Evolutionary conservation across 2,797 vertebrate species (phyloP).

Genomic region (Morus bassanus): DNA sequence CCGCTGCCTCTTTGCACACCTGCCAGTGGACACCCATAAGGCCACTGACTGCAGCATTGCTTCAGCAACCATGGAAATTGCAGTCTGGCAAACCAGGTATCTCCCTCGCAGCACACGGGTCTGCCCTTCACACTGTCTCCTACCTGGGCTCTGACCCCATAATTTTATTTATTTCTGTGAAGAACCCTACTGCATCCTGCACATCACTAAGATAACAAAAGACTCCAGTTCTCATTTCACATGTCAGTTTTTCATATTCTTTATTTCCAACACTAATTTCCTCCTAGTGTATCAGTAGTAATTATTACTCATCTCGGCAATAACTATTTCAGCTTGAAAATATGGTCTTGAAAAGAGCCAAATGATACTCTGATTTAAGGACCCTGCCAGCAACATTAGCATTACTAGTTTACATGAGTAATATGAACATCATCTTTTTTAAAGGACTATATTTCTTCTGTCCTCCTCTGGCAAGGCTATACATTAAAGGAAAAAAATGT

Average conservation of each 20-base stretch:
- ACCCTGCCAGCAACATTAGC: not conserved
- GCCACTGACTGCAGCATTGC: not conserved
- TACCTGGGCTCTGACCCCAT: fast-evolving
- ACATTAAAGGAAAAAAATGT: not conserved
- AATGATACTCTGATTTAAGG: slow-evolving; percentile 22
- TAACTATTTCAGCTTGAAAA: slow-evolving; percentile 16
- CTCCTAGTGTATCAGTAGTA: not conserved
- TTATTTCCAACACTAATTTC: not conserved
- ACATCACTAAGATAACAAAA: not conserved
- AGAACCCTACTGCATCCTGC: not conserved
- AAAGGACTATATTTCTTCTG: slow-evolving; percentile 29
- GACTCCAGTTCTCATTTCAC: not conserved
- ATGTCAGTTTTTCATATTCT: not conserved
- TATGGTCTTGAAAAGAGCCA: not conserved
- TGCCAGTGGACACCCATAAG: not conserved
- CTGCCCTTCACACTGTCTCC: not conserved
- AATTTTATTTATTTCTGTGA: not conserved
- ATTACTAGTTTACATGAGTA: slow-evolving; percentile 24
- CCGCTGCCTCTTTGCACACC: not conserved
- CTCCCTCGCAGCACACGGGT: not conserved
- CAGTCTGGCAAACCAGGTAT: not conserved
- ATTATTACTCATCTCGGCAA: not conserved
- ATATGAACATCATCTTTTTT: slow-evolving; percentile 25
- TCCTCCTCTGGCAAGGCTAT: not conserved
- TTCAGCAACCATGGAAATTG: not conserved